phyloP scores from a whole-genome alignment of 2,888 invertebrate species.

The Cephus nigrinus region DNA sequence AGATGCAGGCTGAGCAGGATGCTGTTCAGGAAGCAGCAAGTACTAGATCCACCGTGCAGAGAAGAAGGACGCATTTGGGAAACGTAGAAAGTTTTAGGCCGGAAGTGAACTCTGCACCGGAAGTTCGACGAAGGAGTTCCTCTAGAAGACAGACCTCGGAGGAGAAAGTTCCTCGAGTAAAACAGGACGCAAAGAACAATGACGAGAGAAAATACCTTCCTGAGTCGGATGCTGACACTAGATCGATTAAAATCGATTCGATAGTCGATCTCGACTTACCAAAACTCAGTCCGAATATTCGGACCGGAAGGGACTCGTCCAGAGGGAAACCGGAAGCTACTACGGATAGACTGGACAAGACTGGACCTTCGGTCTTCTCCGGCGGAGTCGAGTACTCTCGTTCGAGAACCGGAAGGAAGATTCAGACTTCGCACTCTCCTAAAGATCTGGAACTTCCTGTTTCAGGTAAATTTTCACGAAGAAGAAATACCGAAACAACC shows the following conservation, averaged over 20 bases:
- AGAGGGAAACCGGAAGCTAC: not conserved
- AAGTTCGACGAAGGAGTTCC: conserved; percentile 6
- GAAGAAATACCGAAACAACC: not conserved
- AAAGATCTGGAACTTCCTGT: conserved; percentile 35
- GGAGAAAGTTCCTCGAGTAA: not conserved
- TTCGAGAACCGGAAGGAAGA: conserved; percentile 53
- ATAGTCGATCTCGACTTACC: conserved; percentile 9
- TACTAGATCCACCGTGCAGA: not conserved
- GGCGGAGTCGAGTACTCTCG: conserved; percentile 31
- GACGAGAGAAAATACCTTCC: conserved; percentile 24
- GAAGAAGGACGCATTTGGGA: not conserved
- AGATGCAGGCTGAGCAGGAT: not conserved
- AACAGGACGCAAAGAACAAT: not conserved
- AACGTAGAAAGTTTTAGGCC: not conserved
- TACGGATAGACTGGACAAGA: conserved; percentile 23
- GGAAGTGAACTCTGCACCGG: not conserved
- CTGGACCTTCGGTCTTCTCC: conserved; percentile 32
- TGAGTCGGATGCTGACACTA: conserved; percentile 10
- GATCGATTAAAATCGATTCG: conserved; percentile 2
- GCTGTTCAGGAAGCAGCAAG: not conserved
- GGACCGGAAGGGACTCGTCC: not conserved
- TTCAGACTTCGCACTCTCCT: conserved; percentile 39
- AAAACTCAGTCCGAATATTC: not conserved
- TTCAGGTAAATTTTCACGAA: conserved; percentile 29
- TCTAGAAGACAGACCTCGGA: conserved; percentile 13